Percentiles rank a stretch among this genome's conserved stretches.
These are phyloP conservation scores for Conus betulinus DNA, from an alignment of 1,140 invertebrate species.

Conservation along the genomic window DNA sequence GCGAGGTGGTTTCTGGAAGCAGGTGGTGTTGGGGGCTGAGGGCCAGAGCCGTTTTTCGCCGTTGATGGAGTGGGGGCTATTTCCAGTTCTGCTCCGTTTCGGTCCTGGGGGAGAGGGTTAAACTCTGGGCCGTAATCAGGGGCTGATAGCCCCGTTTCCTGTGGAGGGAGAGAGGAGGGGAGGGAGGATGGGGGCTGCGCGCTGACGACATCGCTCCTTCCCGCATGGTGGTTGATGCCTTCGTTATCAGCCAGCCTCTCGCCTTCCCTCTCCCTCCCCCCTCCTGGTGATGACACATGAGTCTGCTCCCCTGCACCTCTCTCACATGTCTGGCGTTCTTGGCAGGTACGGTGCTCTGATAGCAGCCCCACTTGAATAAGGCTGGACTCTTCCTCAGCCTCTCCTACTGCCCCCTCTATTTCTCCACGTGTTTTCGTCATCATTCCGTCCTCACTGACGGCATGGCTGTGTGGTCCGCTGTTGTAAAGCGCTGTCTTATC, in stretches of 20 bases:
- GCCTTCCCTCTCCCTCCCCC: background rate
- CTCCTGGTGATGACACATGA: background rate
- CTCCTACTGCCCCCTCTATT: background rate
- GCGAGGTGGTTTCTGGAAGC: background rate
- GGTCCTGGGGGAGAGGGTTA: background rate
- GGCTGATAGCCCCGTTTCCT: background rate
- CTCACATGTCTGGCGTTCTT: constrained; percentile 3
- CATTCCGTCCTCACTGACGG: background rate
- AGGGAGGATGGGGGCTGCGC: background rate
- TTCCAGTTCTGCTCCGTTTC: background rate
- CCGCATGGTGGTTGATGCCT: background rate
- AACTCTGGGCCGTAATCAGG: background rate
- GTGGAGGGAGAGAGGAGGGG: background rate
- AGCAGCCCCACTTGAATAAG: background rate
- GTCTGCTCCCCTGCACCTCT: background rate
- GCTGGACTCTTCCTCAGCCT: background rate
- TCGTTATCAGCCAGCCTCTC: background rate
- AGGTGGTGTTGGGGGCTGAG: background rate
- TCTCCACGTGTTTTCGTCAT: background rate
- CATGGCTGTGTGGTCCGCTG: background rate
- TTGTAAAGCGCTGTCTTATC: background rate
- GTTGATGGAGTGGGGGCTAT: background rate
- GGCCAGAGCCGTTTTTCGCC: background rate
- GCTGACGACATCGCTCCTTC: background rate
- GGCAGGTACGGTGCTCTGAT: background rate